Evolutionary conservation across 2,113 vertebrate genomes (phyloP), one percentile per base, ranked within the genome.

Genomic region (pig (Sus scrofa)): DNA sequence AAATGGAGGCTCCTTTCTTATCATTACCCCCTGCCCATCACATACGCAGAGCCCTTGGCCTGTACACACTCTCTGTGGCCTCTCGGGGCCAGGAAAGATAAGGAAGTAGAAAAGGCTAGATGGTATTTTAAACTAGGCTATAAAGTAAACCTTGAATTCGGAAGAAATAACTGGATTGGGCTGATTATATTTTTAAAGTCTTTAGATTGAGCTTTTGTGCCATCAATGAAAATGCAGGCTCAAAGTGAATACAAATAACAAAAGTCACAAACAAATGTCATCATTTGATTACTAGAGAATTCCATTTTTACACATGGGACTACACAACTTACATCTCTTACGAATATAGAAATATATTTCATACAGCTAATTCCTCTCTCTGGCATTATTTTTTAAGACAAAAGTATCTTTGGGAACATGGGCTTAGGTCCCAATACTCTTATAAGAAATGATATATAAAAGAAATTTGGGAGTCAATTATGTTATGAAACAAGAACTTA

Each of bases 341-440:
- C 83, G 75, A 63, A 84, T 34, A 95, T 18, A 85, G 7, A 60
- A 70, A 54, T 52, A 44, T 12, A 90, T 83, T 84, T 86, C 14
- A 68, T n/a, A 32, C 20, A 32, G 32, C 39, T 75, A 85, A 91
- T 62, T 87, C 63, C 52, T 68, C 34, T 86, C 75, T 58, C 20
- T 88, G 4, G 68, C 68, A 2, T 62, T 74, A 91, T 56, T 93
- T 84, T 63, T 30, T 63, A 58, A 85, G 60, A 83, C 20, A 87
- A 90, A 91, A 74, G 14, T 74, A 2, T 81, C 32, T 78, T 95
- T 94, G 86, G 34, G 56, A 86, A 95, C 14, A 82, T 20, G 87
- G 12, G 39, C n/a, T 96, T 85, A 95, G 63, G 32, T 52, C 24
- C 7, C 18, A 97, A 86, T 68, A 89, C 60, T 92, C 32, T 81